Evolutionary conservation across 1,140 invertebrate species (phyloP), one percentile per base, ranked within the genome.

Genomic region (Mizuhopecten yessoensis): DNA sequence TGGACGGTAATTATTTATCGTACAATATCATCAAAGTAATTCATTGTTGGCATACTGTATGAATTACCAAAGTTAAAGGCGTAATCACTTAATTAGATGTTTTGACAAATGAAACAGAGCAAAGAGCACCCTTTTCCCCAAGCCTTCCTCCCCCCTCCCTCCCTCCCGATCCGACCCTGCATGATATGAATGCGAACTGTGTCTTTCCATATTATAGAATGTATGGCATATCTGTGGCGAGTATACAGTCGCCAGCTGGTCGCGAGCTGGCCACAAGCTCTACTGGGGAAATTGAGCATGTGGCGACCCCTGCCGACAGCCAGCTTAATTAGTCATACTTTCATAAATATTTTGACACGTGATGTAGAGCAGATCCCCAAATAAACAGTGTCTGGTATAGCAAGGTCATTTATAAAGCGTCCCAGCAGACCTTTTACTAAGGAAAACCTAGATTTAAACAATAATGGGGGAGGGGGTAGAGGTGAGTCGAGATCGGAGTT

Each of bases 341-440:
- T 75, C 57, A 75, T 75, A 75, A 75, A 75, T 75, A 75, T 75
- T 75, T 75, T 75, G 57, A 75, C 57, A 75, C 57, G 57, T 75
- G 57, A 75, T 75, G 29, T 2, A 29, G 11, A 29, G n/a, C 57
- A 75, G 57, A 75, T 13, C 57, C n/a, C 23, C 57, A n/a, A 75
- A 75, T 75, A 75, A 75, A 75, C 57, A 75, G 57, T 29, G 57
- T 75, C 57, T 75, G 57, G 57, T 75, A 13, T 0, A 75, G n/a
- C 57, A 75, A 75, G 57, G 57, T 75, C 57, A 75, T 75, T 29
- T 75, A n/a, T 75, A 29, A 75, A 75, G 29, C 23, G 57, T 75
- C 15, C n/a, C n/a, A 75, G n/a, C 57, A 75, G 57, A 75, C 57
- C 9, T n/a, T 1, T 75, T 17, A 29, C 57, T 17, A 13, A n/a